phyloP scores from a whole-genome alignment of 2,888 invertebrate genomes.

The Aradus depressus region DNA sequence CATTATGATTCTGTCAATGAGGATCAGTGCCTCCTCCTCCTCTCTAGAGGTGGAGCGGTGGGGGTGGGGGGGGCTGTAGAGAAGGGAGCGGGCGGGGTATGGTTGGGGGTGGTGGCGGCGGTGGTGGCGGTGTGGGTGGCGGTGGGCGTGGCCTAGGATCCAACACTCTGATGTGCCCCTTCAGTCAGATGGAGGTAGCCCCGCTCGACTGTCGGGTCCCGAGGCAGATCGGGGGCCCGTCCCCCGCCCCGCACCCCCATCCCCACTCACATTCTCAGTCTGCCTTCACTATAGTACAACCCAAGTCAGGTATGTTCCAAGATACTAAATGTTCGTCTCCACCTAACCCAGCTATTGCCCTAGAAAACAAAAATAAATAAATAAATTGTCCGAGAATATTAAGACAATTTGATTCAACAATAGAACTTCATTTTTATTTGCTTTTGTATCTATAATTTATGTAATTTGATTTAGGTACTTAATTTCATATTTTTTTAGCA shows the following conservation, averaged over 20 bases:
- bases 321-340: background rate
- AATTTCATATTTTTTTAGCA: too few relatives aligned
- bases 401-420: too few relatives aligned
- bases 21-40: too few relatives aligned
- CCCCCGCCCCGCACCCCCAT: slow-evolving; percentile 56
- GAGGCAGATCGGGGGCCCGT: slow-evolving; percentile 33
- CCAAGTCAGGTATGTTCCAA: slow-evolving; percentile 37
- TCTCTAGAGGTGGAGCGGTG: slow-evolving; percentile 1
- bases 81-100: background rate
- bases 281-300: slow-evolving; percentile 56
- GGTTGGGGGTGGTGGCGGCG: slow-evolving; percentile 7
- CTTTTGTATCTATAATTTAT: too few relatives aligned
- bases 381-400: background rate
- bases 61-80: background rate
- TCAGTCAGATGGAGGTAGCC: slow-evolving; percentile 37
- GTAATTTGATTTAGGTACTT: too few relatives aligned
- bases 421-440: too few relatives aligned
- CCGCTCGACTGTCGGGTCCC: slow-evolving; percentile 53
- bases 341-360: background rate
- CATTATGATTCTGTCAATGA: too few relatives aligned
- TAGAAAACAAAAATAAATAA: background rate
- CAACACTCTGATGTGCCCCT: background rate
- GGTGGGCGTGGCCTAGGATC: background rate
- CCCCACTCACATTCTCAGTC: slow-evolving; percentile 44
- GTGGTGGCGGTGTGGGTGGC: slow-evolving; percentile 17